A percentile compares a stretch with the other conserved stretches of the same genome.
Evolutionary conservation across 2,888 invertebrate species (phyloP).

Genomic region (Diaperis boleti): DNA sequence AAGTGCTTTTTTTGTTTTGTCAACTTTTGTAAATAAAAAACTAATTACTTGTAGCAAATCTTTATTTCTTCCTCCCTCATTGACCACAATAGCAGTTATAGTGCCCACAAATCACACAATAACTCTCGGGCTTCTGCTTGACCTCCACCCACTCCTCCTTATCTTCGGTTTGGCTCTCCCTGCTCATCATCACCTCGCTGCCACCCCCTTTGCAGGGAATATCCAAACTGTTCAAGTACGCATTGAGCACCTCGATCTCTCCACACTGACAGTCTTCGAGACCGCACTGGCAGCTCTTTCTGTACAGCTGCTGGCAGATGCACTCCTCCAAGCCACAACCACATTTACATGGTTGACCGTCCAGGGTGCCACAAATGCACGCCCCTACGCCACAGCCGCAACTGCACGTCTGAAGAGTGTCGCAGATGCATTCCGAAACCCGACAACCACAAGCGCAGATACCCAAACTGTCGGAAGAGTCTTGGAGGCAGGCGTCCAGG

Average conservation of each 20-base stretch:
- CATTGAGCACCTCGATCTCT: constrained; percentile 1
- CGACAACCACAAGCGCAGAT: too few species aligned
- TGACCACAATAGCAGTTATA: constrained; percentile 39
- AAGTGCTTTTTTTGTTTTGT: too few species aligned
- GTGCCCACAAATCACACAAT: constrained; percentile 45
- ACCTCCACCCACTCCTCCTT: constrained; percentile 2
- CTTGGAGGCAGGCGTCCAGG: too few species aligned
- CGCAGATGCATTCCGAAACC: constrained; percentile 6
- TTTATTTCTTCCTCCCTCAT: neutral
- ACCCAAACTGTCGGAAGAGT: too few species aligned
- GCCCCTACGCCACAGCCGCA: constrained; percentile 19
- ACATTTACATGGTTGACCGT: constrained; percentile 16
- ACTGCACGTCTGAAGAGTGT: neutral
- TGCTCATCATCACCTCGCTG: neutral
- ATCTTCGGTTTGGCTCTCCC: constrained; percentile 9
- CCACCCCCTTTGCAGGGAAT: neutral
- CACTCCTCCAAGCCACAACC: constrained; percentile 34
- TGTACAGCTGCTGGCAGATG: constrained; percentile 23
- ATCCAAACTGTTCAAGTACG: constrained; percentile 18
- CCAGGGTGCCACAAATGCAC: constrained; percentile 24
- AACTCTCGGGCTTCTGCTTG: constrained; percentile 13
- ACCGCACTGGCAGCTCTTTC: constrained; percentile 10
- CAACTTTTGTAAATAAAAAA: too few species aligned
- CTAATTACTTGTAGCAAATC: neutral
- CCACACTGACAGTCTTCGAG: constrained; percentile 11